These are phyloP conservation scores for Brachyopa scutellaris DNA, from an alignment of 2,888 invertebrate species.

Conservation along the genomic window DNA sequence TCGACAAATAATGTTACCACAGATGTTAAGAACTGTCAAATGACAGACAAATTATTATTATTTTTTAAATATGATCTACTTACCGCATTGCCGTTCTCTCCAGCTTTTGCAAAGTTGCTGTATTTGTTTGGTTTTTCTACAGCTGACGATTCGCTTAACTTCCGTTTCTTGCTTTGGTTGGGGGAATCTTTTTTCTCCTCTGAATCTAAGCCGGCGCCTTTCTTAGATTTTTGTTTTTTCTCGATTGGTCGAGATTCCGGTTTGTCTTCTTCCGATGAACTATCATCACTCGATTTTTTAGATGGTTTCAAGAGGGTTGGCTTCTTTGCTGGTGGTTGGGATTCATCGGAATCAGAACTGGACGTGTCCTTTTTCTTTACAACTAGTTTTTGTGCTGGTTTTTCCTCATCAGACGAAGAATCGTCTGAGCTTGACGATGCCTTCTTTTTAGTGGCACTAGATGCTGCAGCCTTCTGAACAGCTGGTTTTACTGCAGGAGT, in stretches of 20 bases:
- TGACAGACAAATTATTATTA: too few relatives aligned
- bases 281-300: conserved; percentile 81
- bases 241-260: conserved; percentile 68
- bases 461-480: conserved; percentile 76
- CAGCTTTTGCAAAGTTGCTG: conserved; percentile 88
- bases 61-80: background rate
- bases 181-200: conserved; percentile 34
- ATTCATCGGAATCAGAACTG: conserved; percentile 72
- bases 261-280: conserved; percentile 80
- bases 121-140: conserved; percentile 83
- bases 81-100: conserved; percentile 67
- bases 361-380: conserved; percentile 69
- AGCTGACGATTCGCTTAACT: conserved; percentile 78
- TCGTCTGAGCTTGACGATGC: conserved; percentile 81
- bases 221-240: conserved; percentile 79
- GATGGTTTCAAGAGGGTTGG: conserved; percentile 73
- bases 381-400: conserved; percentile 39
- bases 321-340: conserved; percentile 74
- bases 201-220: conserved; percentile 73
- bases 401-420: conserved; percentile 74
- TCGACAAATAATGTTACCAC: too few relatives aligned
- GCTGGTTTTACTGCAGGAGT: conserved; percentile 76
- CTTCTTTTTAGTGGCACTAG: conserved; percentile 77
- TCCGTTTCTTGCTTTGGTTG: conserved; percentile 80
- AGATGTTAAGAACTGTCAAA: too few relatives aligned